Base-by-base conservation (phyloP, 2,888 invertebrate genomes). In the Lydus trimaculatus region DNA sequence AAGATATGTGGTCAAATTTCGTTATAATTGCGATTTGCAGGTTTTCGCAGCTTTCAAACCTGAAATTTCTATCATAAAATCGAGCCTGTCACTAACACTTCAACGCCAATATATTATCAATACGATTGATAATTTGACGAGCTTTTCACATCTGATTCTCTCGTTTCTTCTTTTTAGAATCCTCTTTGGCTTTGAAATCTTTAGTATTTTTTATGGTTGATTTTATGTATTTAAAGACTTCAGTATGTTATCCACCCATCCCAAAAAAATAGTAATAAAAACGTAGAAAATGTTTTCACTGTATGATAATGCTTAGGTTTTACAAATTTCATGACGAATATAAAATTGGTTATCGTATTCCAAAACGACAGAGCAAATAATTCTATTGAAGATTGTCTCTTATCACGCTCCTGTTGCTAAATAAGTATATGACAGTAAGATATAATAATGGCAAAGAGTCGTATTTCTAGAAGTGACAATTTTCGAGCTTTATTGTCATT, bases 271-370 rank as follows among this genome's bases (percentile, higher is more conserved):
- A 43, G 17, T 17, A 48, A 23, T 23, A 20, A 43, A 43, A 17
- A n/a, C 4, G 43, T 4, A 36, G 36, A 13, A 9, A 52, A 52
- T 52, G 25, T 52, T 52, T 13, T 48, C 52, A 52, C 52, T 25
- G 11, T 20, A 11, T 52, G 13, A 52, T 8, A 8, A 6, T 52
- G 52, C 13, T 52, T 23, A 52, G 11, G 52, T 52, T 52, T 52
- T 25, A 25, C 52, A 52, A 52, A 52, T 52, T 52, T 52, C 23
- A 52, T 25, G 52, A 52, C 23, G 52, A 52, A 52, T 52, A 13
- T 52, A 52, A 52, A 52, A 52, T 13, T 5, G n/a, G 52, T 52
- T 52, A 52, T 52, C 25, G 13, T 52, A 52, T 52, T 52, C 48
- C 48, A 1, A 20, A 20, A 15, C 25, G 9, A 20, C 4, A 25